A percentile compares a stretch with the other conserved stretches of the same genome.
These are phyloP conservation scores for Drosophila atripex DNA, from an alignment of 2,888 invertebrate genomes.

Conservation along the genomic window DNA sequence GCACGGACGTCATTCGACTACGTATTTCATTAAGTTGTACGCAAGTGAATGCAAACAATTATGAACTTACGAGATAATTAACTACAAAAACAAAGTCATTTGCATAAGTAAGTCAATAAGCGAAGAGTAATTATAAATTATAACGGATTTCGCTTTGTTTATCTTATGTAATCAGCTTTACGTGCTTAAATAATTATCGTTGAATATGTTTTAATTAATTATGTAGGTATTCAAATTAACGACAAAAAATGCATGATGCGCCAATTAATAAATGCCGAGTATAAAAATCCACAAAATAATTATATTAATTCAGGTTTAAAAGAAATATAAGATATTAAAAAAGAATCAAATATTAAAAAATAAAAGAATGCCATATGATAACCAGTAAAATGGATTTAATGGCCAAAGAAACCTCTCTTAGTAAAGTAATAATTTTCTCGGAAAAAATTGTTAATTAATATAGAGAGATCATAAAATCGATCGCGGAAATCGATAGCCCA, in stretches of 20 bases:
- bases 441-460: too few species aligned
- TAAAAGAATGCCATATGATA: too few species aligned
- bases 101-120: constrained; percentile 62
- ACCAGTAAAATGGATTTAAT: too few species aligned
- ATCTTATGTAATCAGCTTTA: constrained; percentile 52
- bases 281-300: background rate
- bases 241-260: background rate
- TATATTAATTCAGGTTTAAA: too few species aligned
- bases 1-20: constrained; percentile 10
- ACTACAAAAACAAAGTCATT: constrained; percentile 50
- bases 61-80: constrained; percentile 59
- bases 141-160: constrained; percentile 49
- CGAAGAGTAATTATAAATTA: constrained; percentile 64
- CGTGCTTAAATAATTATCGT: constrained; percentile 51
- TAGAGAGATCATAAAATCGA: background rate
- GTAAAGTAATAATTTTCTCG: too few species aligned
- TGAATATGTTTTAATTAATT: constrained; percentile 46
- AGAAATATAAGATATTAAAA: too few species aligned
- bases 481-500: background rate
- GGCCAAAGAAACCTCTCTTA: too few species aligned
- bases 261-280: background rate
- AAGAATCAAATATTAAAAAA: too few species aligned
- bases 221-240: constrained; percentile 8
- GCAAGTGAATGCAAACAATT: constrained; percentile 50
- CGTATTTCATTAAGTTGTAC: constrained; percentile 27